Base-by-base conservation (phyloP, 1,140 invertebrate genomes). In the Meloidogyne chitwoodi region DNA sequence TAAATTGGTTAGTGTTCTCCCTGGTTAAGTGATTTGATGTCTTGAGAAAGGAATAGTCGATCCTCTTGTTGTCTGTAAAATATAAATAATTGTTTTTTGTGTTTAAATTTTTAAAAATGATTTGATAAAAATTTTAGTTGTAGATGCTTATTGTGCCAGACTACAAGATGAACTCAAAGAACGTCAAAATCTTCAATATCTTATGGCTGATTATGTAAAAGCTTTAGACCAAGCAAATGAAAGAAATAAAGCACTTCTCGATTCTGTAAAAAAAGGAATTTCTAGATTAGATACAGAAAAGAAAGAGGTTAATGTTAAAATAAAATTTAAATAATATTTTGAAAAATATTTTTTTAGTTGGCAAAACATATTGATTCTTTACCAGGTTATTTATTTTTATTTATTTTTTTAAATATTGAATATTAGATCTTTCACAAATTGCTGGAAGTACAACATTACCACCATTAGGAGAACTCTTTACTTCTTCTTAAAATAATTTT, bases 401-500 rank as follows among this genome's bases (percentile, higher is more conserved):
- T 14, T 16, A 14, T 19, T 48, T 48, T 48, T 56, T 8, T 56
- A 56, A n/a, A 8, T 56, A 61, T 56, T 70, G 48, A 19, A 44
- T 31, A 44, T 74, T 27, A 74, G 73, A 74, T 56, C 48, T 56
- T 56, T 56, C 48, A 22, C 48, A 56, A 22, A 56, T 56, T n/a
- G n/a, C n/a, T 56, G 19, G 19, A 22, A 56, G n/a, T n/a, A 56
- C 48, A 56, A 56, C 19, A 6, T 62, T 75, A 12, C 76, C 76
- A n/a, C 27, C 62, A 10, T 41, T 77, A 6, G 76, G 76, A 0
- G 76, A 77, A 78, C 22, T 77, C 11, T 77, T 77, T 29, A 77
- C 74, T 41, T 63, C 71, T 4, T 63, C 71, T n/a, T 73, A 29
- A 22, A 41, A 19, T 27, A 38, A 14, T 4, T 19, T 68, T 68